Evolutionary conservation across 2,797 vertebrate species (phyloP).

Genomic region (Danionella dracula): DNA sequence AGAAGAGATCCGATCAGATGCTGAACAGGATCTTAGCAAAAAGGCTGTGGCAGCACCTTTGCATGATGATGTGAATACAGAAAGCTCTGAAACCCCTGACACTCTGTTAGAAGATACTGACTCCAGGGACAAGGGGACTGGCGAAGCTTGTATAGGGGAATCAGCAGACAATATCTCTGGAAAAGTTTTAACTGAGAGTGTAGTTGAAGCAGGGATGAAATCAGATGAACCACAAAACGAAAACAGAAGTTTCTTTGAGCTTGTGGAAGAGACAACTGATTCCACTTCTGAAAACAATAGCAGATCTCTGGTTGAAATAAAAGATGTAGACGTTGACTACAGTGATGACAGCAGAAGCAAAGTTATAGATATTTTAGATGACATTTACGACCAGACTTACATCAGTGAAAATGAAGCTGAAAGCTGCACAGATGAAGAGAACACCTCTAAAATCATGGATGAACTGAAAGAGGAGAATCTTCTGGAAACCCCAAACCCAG

Average conservation of each 20-base stretch:
- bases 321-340: neutral
- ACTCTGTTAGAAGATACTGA: slow-evolving; percentile 25
- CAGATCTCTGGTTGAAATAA: slow-evolving; percentile 7
- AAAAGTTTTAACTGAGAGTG: slow-evolving; percentile 5
- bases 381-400: slow-evolving; percentile 27
- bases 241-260: neutral
- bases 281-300: slow-evolving; percentile 11
- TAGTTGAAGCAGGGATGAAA: neutral
- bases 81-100: slow-evolving; percentile 22
- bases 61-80: slow-evolving; percentile 11
- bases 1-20: slow-evolving; percentile 28
- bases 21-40: slow-evolving; percentile 6
- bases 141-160: slow-evolving; percentile 37
- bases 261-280: neutral
- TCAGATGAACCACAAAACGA: slow-evolving; percentile 4
- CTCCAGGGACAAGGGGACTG: slow-evolving; percentile 25
- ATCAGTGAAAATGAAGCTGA: slow-evolving; percentile 22
- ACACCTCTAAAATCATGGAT: slow-evolving; percentile 11
- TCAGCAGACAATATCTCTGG: slow-evolving; percentile 43
- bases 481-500: slow-evolving; percentile 1
- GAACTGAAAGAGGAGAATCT: neutral
- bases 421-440: slow-evolving; percentile 31
- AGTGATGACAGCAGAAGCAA: slow-evolving; percentile 25
- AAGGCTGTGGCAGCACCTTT: slow-evolving; percentile 8
- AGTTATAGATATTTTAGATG: slow-evolving; percentile 21